Evolutionary conservation across 2,797 vertebrate genomes (phyloP), one percentile per base, ranked within the genome.

Genomic region (Danio tinwini): DNA sequence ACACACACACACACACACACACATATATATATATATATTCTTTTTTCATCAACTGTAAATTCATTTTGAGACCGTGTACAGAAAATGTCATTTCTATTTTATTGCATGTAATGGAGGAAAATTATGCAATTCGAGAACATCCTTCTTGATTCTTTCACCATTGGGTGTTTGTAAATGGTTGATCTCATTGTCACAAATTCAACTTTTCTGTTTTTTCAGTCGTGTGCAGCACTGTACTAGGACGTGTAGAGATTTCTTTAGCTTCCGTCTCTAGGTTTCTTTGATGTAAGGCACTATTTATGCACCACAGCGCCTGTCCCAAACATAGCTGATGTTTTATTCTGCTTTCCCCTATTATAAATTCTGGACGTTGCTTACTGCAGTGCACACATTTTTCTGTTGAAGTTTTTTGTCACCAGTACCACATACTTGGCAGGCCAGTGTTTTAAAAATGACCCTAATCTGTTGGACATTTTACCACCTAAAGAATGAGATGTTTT

Each of bases 331-430:
- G 37, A 19, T 63, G 59, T 39, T 61, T 49, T 17, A 42, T 63
- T 63, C 55, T 59, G 42, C 5, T 21, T 21, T 62, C n/a, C 14
- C 17, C 5, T n/a, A 64, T 75, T 63, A 63, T 13, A 55, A 16
- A 44, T 64, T 76, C 49, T 76, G 29, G 12, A 44, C 37, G 11
- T 64, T 53, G 37, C 61, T 64, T 55, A 53, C 50, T 76, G 61
- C 61, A n/a, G 49, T 53, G 61, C 14, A 42, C 6, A 61, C 11
- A 7, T 50, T 65, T 55, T n/a, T 29, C 62, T 8, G 2, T 76
- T 55, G 53, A 42, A 11, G 1, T 76, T 21, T 53, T 53, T 65
- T 76, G 19, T 58, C 8, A 45, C 52, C 40, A 58, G 0, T 16
- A 40, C 50, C 19, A 10, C 40, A 40, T 16, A 50, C 44, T 49